phyloP scores from a whole-genome alignment of 2,113 vertebrate genomes.

The Ciconia boyciana region DNA sequence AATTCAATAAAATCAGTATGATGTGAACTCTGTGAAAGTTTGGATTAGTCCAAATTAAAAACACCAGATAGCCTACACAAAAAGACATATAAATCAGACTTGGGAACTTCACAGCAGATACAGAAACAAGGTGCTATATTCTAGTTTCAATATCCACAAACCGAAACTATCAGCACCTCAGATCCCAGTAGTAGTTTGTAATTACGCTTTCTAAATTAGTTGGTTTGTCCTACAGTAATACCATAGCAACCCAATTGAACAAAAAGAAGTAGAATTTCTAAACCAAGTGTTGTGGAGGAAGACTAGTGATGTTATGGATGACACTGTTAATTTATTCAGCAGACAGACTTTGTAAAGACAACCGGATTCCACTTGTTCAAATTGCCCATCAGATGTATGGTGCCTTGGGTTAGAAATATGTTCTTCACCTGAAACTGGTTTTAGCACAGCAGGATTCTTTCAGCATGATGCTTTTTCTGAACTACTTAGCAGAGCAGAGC shows the following conservation, averaged over 20 bases:
- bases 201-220: background rate
- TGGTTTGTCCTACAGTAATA: background rate
- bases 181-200: background rate
- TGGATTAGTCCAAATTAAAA: background rate
- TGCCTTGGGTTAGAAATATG: background rate
- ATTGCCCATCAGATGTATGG: background rate
- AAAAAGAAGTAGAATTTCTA: background rate
- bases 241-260: background rate
- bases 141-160: background rate
- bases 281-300: background rate
- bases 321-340: background rate
- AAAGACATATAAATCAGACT: background rate
- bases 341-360: background rate
- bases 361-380: background rate
- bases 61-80: background rate
- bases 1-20: background rate
- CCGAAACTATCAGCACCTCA: background rate
- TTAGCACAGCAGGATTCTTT: background rate
- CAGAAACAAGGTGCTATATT: background rate
- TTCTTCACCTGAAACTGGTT: background rate
- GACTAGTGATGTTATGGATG: background rate
- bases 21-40: background rate
- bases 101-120: background rate
- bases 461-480: background rate
- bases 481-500: background rate